Conservation (phyloP, 2,797 vertebrate species). For the Hapalemur alaotrensis region DNA sequence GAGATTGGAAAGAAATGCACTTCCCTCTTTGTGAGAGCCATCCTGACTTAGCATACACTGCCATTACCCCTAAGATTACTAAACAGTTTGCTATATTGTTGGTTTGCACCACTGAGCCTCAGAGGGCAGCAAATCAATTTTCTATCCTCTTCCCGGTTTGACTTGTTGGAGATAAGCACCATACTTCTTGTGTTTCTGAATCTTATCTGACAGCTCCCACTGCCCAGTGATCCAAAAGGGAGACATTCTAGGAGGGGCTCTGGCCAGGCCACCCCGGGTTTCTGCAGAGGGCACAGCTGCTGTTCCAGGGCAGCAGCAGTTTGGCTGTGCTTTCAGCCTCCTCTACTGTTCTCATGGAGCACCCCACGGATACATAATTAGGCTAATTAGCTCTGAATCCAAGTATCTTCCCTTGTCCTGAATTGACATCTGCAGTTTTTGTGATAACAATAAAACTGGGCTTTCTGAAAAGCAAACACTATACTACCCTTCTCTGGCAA, state of each 20-base stretch:
- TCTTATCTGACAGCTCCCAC: neutral
- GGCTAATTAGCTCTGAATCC: neutral
- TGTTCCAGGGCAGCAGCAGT: fast-evolving
- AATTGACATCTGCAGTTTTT: neutral
- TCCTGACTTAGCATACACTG: neutral
- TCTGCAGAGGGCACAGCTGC: neutral
- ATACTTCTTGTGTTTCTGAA: neutral
- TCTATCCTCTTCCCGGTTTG: neutral
- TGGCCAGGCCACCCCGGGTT: neutral
- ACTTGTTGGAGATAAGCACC: neutral
- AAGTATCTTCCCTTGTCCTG: neutral
- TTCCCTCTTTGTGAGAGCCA: neutral
- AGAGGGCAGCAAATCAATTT: neutral
- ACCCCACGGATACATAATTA: neutral
- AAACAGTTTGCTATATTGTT: fast-evolving
- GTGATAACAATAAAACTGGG: neutral
- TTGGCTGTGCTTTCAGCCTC: neutral
- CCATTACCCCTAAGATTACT: neutral
- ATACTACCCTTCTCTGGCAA: neutral
- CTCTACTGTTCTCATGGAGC: too few relatives aligned
- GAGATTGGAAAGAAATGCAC: neutral
- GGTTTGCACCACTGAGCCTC: neutral
- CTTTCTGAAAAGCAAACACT: neutral
- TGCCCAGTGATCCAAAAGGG: neutral
- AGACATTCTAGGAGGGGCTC: fast-evolving